These are phyloP conservation scores for Thymelicus lineola DNA, from an alignment of 2,888 invertebrate species.

Conservation along the genomic window DNA sequence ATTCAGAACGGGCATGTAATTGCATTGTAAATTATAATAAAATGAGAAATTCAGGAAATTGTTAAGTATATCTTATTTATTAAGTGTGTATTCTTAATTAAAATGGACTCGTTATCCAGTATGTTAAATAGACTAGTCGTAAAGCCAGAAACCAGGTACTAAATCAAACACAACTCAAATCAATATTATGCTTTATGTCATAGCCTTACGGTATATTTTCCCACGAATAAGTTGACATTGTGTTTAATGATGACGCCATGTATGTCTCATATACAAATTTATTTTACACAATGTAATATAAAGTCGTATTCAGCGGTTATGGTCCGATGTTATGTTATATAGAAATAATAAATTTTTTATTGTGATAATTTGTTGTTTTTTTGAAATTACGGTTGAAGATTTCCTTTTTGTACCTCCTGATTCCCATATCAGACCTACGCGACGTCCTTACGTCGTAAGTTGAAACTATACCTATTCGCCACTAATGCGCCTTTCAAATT, in stretches of 20 bases:
- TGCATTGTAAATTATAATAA: neutral
- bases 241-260: slow-evolving; percentile 41
- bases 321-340: slow-evolving; percentile 83
- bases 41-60: neutral
- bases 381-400: slow-evolving; percentile 1
- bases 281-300: slow-evolving; percentile 64
- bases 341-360: slow-evolving; percentile 82
- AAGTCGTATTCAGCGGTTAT: slow-evolving; percentile 73
- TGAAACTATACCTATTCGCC: too few relatives aligned
- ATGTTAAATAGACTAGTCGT: slow-evolving; percentile 9
- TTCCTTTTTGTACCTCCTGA: too few relatives aligned
- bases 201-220: slow-evolving; percentile 23
- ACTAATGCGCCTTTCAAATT: too few relatives aligned
- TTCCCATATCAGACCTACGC: too few relatives aligned
- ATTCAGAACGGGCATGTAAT: neutral
- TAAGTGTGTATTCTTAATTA: slow-evolving; percentile 8
- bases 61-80: slow-evolving; percentile 2
- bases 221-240: slow-evolving; percentile 21
- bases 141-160: slow-evolving; percentile 32
- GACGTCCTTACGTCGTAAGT: too few relatives aligned
- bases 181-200: slow-evolving; percentile 27
- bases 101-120: neutral
- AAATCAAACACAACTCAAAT: slow-evolving; percentile 22
- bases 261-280: slow-evolving; percentile 49
- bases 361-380: slow-evolving; percentile 67